A percentile compares a stretch with the other conserved stretches of the same genome.
Conservation (phyloP, 2,797 vertebrate species). For the Scolopax rusticola region DNA sequence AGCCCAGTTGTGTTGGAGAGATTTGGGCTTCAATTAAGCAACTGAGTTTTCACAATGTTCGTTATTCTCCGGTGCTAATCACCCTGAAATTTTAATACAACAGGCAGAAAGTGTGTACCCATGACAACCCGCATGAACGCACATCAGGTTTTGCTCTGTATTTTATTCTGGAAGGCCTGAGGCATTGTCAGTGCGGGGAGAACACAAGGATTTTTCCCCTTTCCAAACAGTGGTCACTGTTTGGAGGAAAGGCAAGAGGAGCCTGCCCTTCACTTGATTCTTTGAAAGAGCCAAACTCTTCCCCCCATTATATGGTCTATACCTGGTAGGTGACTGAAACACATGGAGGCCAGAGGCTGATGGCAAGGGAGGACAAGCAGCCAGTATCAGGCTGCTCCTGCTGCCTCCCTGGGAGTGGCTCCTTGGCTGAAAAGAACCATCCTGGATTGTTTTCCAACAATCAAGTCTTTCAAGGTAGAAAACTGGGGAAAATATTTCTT, state of each 20-base stretch:
- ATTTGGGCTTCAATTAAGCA: background rate
- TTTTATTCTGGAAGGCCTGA: background rate
- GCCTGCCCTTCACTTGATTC: background rate
- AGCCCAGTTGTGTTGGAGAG: background rate
- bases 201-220: rapidly evolving
- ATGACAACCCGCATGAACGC: background rate
- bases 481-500: background rate
- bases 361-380: rapidly evolving
- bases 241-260: background rate
- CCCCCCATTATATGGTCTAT: background rate
- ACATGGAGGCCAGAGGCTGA: rapidly evolving
- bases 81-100: background rate
- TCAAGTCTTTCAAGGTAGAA: background rate
- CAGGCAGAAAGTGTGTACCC: background rate
- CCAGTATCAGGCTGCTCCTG: background rate
- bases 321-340: background rate
- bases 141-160: background rate
- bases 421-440: background rate
- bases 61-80: background rate
- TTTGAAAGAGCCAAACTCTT: background rate
- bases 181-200: background rate
- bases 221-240: background rate
- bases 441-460: background rate
- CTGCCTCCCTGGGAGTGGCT: background rate
- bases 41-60: background rate